These are phyloP conservation scores for Leuctra nigra DNA, from an alignment of 2,888 invertebrate genomes.

Conservation along the genomic window DNA sequence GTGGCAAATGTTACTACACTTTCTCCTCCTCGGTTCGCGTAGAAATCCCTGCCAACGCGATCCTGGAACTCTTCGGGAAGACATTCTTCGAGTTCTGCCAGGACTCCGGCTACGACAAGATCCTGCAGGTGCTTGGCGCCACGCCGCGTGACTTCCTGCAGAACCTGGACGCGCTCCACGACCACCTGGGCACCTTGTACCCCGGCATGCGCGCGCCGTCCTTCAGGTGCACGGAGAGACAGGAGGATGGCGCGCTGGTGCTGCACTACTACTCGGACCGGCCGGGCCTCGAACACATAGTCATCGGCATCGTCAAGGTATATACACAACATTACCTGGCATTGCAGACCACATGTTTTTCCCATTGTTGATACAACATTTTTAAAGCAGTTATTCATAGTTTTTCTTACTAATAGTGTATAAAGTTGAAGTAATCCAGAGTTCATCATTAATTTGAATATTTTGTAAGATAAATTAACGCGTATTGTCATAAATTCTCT, in stretches of 20 bases:
- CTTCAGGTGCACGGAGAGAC: constrained; percentile 87
- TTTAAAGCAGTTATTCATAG: no score
- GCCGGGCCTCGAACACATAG: constrained; percentile 89
- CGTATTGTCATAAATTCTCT: no score
- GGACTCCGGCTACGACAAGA: constrained; percentile 95
- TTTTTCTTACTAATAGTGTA: no score
- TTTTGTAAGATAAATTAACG: no score
- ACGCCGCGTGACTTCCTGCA: constrained; percentile 93
- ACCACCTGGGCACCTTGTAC: constrained; percentile 88
- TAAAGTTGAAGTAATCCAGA: no score
- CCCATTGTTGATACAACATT: no score
- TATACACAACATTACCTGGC: no score
- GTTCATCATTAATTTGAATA: no score
- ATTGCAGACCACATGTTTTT: no score
- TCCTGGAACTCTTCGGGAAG: constrained; percentile 85
- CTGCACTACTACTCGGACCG: constrained; percentile 95
- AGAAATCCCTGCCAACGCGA: constrained; percentile 88
- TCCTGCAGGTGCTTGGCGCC: constrained; percentile 87
- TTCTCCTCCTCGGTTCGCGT: no score
- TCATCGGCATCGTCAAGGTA: constrained; percentile 95
- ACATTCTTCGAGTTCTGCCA: constrained; percentile 96
- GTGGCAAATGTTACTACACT: no score
- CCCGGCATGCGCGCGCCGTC: constrained; percentile 95
- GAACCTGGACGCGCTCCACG: constrained; percentile 94
- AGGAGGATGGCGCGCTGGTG: constrained; percentile 81